These are phyloP conservation scores for Fundulus diaphanus DNA, from an alignment of 2,797 vertebrate species.

Conservation along the genomic window DNA sequence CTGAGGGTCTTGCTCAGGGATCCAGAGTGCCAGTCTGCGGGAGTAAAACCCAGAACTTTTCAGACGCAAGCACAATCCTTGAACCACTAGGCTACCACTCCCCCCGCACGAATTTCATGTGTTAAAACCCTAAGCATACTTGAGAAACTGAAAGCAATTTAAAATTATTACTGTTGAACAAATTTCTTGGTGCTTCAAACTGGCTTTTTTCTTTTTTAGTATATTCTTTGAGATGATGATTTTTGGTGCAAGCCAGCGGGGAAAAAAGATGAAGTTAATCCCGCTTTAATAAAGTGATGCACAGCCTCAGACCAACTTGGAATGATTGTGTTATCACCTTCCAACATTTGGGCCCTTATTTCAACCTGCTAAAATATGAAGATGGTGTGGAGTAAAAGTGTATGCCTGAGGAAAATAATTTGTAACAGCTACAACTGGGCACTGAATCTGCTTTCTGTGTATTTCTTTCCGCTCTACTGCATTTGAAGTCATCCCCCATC, in stretches of 20 bases:
- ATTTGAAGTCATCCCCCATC: slow-evolving; percentile 81
- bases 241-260: slow-evolving; percentile 77
- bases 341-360: slow-evolving; percentile 92
- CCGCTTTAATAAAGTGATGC: slow-evolving; percentile 88
- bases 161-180: not conserved
- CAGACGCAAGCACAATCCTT: too few species aligned
- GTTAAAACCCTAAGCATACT: not conserved
- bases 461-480: slow-evolving; percentile 82
- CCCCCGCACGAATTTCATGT: too few species aligned
- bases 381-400: slow-evolving; percentile 77
- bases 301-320: slow-evolving; percentile 85
- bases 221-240: slow-evolving; percentile 48
- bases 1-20: too few species aligned
- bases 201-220: not conserved
- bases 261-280: slow-evolving; percentile 87
- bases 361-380: slow-evolving; percentile 87
- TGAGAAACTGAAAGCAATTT: not conserved
- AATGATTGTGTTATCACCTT: slow-evolving; percentile 90
- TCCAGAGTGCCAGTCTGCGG: too few species aligned
- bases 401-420: slow-evolving; percentile 89
- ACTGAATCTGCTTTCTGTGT: slow-evolving; percentile 83
- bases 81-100: too few species aligned
- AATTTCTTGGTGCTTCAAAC: not conserved
- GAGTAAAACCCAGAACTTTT: too few species aligned
- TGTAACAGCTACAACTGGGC: slow-evolving; percentile 82